A percentile compares a stretch with the other conserved stretches of the same genome.
These are phyloP conservation scores for Margarornis squamiger DNA, from an alignment of 2,797 vertebrate genomes.

Conservation along the genomic window DNA sequence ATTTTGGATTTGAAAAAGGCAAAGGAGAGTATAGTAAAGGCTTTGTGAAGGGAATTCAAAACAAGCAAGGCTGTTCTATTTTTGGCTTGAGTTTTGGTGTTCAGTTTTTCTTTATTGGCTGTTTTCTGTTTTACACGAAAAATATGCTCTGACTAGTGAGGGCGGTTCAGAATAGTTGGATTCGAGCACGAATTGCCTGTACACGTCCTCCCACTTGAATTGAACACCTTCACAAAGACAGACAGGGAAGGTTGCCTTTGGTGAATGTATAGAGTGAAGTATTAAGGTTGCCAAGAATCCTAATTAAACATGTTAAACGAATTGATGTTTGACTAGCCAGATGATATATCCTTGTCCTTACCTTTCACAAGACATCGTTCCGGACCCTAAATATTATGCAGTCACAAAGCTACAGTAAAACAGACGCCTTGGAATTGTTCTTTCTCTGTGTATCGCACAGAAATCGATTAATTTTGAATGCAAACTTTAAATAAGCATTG, in stretches of 20 bases:
- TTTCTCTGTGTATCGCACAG: background rate
- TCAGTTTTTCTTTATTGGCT: background rate
- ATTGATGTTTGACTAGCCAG: background rate
- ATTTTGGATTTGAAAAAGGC: constrained; percentile 23
- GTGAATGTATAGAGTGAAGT: background rate
- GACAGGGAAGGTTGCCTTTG: background rate
- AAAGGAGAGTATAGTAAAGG: background rate
- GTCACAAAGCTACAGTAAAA: background rate
- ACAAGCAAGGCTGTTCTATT: background rate
- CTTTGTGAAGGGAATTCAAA: background rate
- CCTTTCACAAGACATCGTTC: background rate
- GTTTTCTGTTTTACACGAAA: background rate
- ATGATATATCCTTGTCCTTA: background rate
- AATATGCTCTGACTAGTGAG: background rate
- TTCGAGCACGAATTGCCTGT: background rate
- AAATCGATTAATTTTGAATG: background rate
- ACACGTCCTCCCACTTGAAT: background rate
- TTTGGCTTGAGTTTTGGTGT: background rate
- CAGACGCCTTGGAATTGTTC: background rate
- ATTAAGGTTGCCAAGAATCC: background rate
- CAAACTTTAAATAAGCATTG: background rate
- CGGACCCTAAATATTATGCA: background rate
- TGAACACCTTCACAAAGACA: background rate
- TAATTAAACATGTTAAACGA: background rate
- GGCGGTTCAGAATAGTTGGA: background rate